Conservation (phyloP, 64 coral and sea anemone species). For the Acropora yongei region DNA sequence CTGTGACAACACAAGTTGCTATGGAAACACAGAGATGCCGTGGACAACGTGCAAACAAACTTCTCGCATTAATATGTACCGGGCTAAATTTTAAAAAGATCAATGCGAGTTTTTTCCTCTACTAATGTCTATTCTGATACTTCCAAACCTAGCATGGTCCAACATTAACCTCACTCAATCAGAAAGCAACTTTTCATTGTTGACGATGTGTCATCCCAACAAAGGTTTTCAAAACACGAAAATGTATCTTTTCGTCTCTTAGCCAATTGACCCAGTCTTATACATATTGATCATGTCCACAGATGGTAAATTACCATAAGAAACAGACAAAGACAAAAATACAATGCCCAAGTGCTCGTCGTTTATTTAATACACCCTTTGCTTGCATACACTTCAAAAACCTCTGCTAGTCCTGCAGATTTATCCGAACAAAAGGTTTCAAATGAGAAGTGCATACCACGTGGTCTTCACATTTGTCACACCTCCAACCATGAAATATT, state of each 20-base stretch:
- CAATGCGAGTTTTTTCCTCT: not conserved
- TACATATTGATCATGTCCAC: not conserved
- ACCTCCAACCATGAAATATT: no score
- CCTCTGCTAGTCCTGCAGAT: no score
- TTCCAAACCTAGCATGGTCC: not conserved
- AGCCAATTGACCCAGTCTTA: not conserved
- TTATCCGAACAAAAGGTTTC: no score
- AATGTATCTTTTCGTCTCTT: not conserved
- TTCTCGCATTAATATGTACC: not conserved
- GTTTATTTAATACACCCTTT: not conserved
- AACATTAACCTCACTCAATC: not conserved
- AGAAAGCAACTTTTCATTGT: not conserved
- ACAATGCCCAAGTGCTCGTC: not conserved
- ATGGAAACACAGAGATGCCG: conserved; percentile 9
- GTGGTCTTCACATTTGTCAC: no score
- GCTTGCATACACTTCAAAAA: not conserved
- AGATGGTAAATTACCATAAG: not conserved
- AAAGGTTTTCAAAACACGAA: not conserved
- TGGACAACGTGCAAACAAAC: not conserved
- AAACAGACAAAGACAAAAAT: conserved; percentile 1
- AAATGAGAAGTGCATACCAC: no score
- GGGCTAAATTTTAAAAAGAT: not conserved
- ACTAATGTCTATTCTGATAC: not conserved
- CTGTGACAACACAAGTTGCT: conserved; percentile 8
- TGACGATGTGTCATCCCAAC: conserved; percentile 8